A percentile compares a stretch with the other conserved stretches of the same genome.
Conservation (phyloP, 2,113 vertebrate species). For the Hippocampus zosterae region DNA sequence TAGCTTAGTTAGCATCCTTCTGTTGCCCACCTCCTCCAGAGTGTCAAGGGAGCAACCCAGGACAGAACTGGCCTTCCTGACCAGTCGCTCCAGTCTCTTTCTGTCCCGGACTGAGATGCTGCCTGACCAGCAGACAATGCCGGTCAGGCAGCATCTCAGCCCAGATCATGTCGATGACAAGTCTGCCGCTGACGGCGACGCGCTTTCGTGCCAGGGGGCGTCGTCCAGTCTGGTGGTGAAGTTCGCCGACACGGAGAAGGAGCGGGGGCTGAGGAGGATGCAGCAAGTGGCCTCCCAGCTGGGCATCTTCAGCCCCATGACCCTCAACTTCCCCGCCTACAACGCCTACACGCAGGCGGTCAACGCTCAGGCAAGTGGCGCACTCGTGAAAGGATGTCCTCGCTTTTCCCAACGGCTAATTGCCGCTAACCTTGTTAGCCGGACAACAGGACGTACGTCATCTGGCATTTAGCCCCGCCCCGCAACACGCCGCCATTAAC, state of each 20-base stretch:
- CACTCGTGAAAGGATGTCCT: constrained; percentile 65
- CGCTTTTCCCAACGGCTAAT: constrained; percentile 71
- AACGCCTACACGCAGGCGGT: constrained; percentile 88
- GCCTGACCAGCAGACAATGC: no score
- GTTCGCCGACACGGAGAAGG: constrained; percentile 90
- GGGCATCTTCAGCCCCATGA: constrained; percentile 88
- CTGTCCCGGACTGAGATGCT: no score
- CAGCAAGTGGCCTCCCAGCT: constrained; percentile 88
- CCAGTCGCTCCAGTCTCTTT: no score
- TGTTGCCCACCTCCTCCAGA: no score
- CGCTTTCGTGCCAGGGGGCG: constrained; percentile 71
- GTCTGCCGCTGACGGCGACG: background rate
- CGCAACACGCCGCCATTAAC: constrained; percentile 71
- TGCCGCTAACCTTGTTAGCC: constrained; percentile 64
- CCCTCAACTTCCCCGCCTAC: constrained; percentile 87
- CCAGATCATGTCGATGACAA: no score
- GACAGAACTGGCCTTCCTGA: no score
- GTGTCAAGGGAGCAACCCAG: no score
- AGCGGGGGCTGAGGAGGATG: constrained; percentile 85
- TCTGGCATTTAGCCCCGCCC: constrained; percentile 69
- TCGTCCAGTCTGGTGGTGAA: constrained; percentile 92
- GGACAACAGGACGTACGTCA: constrained; percentile 72
- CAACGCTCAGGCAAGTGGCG: constrained; percentile 64
- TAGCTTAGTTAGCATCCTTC: no score
- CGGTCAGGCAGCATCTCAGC: no score